phyloP scores from a whole-genome alignment of 92 coral and sea anemone species.

The Epizoanthus stellaris region DNA sequence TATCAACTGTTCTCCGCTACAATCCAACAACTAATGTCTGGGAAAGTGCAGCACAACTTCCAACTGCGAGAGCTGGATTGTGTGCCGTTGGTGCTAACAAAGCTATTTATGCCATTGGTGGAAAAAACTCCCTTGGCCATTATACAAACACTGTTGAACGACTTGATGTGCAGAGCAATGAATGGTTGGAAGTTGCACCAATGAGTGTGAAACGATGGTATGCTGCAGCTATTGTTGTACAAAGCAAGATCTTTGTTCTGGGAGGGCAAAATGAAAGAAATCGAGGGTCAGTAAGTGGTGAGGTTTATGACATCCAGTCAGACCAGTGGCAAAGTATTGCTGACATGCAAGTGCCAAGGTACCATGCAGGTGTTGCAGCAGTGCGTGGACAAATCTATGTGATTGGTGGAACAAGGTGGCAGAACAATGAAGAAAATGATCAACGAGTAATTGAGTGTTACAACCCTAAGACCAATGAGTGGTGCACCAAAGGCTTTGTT shows the following conservation, averaged over 20 bases:
- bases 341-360: neutral
- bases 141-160: slow-evolving; percentile 70
- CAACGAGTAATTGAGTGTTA: too few relatives aligned
- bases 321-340: neutral
- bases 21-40: slow-evolving; percentile 26
- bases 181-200: slow-evolving; percentile 60
- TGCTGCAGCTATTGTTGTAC: neutral
- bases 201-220: slow-evolving; percentile 19
- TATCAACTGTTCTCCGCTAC: slow-evolving; percentile 29
- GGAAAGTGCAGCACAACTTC: slow-evolving; percentile 60
- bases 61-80: slow-evolving; percentile 61
- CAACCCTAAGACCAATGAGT: too few relatives aligned
- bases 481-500: too few relatives aligned
- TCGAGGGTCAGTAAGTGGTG: neutral
- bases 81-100: slow-evolving; percentile 61
- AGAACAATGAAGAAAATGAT: too few relatives aligned
- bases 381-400: too few relatives aligned
- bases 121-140: slow-evolving; percentile 67
- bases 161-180: slow-evolving; percentile 52
- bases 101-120: slow-evolving; percentile 65
- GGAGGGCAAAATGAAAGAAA: neutral
- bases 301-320: too few relatives aligned
- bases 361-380: too few relatives aligned
- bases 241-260: neutral
- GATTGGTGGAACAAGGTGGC: too few relatives aligned